Conservation (phyloP, 2,888 invertebrate species). For the Malacosoma neustria region DNA sequence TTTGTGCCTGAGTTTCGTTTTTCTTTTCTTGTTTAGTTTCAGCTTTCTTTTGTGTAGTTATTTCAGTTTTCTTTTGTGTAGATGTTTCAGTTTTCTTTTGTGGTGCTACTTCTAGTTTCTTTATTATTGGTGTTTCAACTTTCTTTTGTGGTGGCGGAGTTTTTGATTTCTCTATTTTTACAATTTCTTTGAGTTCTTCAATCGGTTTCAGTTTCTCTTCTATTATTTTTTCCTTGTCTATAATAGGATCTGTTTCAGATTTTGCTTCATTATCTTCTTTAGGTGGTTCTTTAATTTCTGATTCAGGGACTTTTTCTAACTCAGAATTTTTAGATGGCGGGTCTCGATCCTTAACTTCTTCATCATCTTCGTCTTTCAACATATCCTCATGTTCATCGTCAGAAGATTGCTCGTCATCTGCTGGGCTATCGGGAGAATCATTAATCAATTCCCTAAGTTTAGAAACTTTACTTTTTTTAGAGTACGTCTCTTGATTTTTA, state of each 20-base stretch:
- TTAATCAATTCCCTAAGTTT: constrained; percentile 62
- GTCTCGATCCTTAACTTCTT: constrained; percentile 8
- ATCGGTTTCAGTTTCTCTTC: constrained; percentile 23
- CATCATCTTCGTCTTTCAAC: constrained; percentile 31
- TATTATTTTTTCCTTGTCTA: constrained; percentile 19
- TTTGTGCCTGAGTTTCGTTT: constrained; percentile 1
- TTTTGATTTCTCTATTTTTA: constrained; percentile 39
- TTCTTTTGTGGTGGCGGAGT: constrained; percentile 34
- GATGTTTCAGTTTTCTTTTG: not conserved
- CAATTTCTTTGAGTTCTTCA: constrained; percentile 22
- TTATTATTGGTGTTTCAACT: constrained; percentile 4
- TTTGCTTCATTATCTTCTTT: constrained; percentile 27
- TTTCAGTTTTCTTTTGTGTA: constrained; percentile 8
- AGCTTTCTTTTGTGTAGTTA: constrained; percentile 5
- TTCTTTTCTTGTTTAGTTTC: constrained; percentile 3
- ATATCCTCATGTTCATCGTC: constrained; percentile 53
- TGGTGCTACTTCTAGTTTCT: not conserved
- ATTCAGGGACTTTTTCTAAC: constrained; percentile 28
- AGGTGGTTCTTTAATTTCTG: constrained; percentile 21
- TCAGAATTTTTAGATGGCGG: constrained; percentile 14
- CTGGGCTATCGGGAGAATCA: constrained; percentile 66
- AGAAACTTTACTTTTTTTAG: constrained; percentile 64
- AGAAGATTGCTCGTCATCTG: constrained; percentile 71
- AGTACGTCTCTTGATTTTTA: constrained; percentile 71
- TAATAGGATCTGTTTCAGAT: constrained; percentile 17